A percentile compares a stretch with the other conserved stretches of the same genome.
Evolutionary conservation across 2,888 invertebrate species (phyloP).

Genomic region (Sthenelais limicola): DNA sequence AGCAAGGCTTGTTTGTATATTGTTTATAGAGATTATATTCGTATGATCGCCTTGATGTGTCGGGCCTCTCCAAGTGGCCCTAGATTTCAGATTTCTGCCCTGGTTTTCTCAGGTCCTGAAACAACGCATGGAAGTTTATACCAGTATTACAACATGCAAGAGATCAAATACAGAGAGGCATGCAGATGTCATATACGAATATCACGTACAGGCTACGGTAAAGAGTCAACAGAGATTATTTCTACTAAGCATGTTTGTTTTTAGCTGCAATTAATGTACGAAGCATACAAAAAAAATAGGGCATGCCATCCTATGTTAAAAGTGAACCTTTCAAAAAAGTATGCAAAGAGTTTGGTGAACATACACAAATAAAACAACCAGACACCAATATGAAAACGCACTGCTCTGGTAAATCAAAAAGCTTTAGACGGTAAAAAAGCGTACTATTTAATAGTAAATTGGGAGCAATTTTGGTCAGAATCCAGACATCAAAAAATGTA

Average conservation of each 20-base stretch:
- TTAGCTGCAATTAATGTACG: slow-evolving; percentile 20
- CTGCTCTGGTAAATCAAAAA: slow-evolving; percentile 34
- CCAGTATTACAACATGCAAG: slow-evolving; percentile 34
- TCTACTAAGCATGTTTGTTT: slow-evolving; percentile 29
- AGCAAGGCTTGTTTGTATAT: no score
- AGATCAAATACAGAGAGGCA: slow-evolving; percentile 32
- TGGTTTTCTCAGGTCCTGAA: slow-evolving; percentile 23
- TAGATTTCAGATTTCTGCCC: slow-evolving; percentile 11
- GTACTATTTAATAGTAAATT: no score
- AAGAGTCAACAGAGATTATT: slow-evolving; percentile 17
- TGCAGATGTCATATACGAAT: slow-evolving; percentile 27
- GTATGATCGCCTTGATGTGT: no score
- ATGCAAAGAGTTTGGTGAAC: background rate
- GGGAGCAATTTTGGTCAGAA: no score
- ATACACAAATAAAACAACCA: slow-evolving; percentile 27
- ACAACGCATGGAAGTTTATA: slow-evolving; percentile 37
- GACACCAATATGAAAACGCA: slow-evolving; percentile 28
- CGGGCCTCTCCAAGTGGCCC: no score
- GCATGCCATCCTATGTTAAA: slow-evolving; percentile 13
- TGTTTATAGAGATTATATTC: no score
- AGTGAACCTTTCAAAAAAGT: slow-evolving; percentile 3
- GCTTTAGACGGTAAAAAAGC: no score
- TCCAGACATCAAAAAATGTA: no score
- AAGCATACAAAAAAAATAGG: slow-evolving; percentile 37
- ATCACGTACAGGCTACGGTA: no score